Evolutionary conservation across 1,140 invertebrate species (phyloP).

Genomic region (Drosophila busckii): DNA sequence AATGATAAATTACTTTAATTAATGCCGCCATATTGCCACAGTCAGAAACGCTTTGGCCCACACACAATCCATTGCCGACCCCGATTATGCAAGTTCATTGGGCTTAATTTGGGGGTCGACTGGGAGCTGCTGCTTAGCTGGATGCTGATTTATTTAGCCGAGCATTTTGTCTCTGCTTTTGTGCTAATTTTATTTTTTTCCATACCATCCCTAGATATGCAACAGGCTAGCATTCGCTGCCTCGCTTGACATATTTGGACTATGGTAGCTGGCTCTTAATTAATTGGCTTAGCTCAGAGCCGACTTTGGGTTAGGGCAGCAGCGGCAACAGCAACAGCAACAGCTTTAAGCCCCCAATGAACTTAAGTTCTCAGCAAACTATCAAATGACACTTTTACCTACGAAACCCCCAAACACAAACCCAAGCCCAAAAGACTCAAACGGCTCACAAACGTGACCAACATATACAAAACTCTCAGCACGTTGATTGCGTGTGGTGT

Average conservation of each 20-base stretch:
- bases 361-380: constrained; percentile 37
- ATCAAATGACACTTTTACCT: constrained; percentile 57
- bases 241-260: constrained; percentile 64
- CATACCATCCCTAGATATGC: constrained; percentile 44
- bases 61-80: constrained; percentile 12
- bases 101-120: constrained; percentile 57
- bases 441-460: constrained; percentile 48
- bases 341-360: constrained; percentile 45
- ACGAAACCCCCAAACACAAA: no score
- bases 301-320: neutral
- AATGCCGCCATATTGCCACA: constrained; percentile 76
- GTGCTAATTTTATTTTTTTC: constrained; percentile 38
- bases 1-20: constrained; percentile 78
- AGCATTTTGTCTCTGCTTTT: constrained; percentile 54
- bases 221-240: constrained; percentile 70
- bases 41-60: constrained; percentile 31
- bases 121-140: neutral
- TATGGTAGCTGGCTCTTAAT: constrained; percentile 57
- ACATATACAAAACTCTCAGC: constrained; percentile 59
- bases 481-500: constrained; percentile 60
- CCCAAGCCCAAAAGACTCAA: constrained; percentile 3
- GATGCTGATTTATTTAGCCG: constrained; percentile 65
- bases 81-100: constrained; percentile 77
- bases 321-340: constrained; percentile 19
- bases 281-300: constrained; percentile 64